Evolutionary conservation across 2,797 vertebrate genomes (phyloP).

Genomic region (Myripristis murdjan): DNA sequence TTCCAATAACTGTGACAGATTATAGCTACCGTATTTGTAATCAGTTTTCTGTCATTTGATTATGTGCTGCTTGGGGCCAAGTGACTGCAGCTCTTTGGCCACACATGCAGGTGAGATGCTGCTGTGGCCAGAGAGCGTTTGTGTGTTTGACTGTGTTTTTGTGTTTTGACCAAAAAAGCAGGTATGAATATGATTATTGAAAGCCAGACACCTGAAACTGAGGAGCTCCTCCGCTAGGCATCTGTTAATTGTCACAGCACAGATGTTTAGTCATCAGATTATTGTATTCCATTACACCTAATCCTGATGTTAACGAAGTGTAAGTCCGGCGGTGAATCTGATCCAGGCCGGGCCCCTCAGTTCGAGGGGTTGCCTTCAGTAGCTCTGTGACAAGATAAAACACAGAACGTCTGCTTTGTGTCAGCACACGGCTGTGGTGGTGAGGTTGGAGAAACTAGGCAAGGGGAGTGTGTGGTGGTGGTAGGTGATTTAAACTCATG

Average conservation of each 20-base stretch:
- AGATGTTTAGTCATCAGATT: slow-evolving; percentile 53
- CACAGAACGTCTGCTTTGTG: slow-evolving; percentile 79
- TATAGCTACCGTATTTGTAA: too few relatives aligned
- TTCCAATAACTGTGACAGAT: too few relatives aligned
- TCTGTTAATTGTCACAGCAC: slow-evolving; percentile 56
- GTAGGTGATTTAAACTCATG: slow-evolving; percentile 78
- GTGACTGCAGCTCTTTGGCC: too few relatives aligned
- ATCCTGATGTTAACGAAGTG: slow-evolving; percentile 50
- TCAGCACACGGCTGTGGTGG: slow-evolving; percentile 67
- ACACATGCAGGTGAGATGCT: too few relatives aligned
- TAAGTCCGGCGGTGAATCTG: slow-evolving; percentile 50
- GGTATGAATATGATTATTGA: slow-evolving; percentile 18
- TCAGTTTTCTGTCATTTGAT: too few relatives aligned
- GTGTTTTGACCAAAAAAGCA: slow-evolving; percentile 3
- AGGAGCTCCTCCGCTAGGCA: slow-evolving; percentile 3
- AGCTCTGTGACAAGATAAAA: slow-evolving; percentile 82
- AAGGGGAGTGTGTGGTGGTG: slow-evolving; percentile 72
- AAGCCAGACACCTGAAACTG: slow-evolving; percentile 23
- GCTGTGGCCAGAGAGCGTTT: neutral
- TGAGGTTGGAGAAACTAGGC: slow-evolving; percentile 59
- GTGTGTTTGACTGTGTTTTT: neutral
- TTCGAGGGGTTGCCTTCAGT: slow-evolving; percentile 70
- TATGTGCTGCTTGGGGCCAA: too few relatives aligned
- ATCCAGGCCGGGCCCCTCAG: slow-evolving; percentile 58
- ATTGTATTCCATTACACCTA: slow-evolving; percentile 49